Percentiles rank a stretch among this genome's conserved stretches.
phyloP scores from a whole-genome alignment of 2,888 invertebrate genomes.

The Ceramica pisi region DNA sequence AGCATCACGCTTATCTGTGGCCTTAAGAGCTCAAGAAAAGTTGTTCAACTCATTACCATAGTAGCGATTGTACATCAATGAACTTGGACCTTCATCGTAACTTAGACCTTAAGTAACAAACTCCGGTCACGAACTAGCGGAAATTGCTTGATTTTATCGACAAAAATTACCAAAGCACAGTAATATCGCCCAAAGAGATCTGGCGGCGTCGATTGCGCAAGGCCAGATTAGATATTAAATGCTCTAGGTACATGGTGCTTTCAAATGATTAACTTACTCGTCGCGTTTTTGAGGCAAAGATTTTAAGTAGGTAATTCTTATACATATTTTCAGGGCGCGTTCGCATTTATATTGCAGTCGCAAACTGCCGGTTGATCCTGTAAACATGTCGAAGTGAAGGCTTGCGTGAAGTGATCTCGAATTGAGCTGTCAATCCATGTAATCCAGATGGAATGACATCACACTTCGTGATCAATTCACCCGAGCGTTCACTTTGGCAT shows the following conservation, averaged over 20 bases:
- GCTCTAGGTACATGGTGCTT: constrained; percentile 4
- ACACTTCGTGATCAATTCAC: too few relatives aligned
- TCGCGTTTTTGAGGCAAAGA: not conserved
- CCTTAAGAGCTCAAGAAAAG: not conserved
- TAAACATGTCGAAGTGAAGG: too few relatives aligned
- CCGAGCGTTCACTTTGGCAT: too few relatives aligned
- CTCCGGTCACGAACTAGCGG: constrained; percentile 18
- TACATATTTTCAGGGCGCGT: too few relatives aligned
- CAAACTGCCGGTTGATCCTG: too few relatives aligned
- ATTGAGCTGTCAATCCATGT: too few relatives aligned
- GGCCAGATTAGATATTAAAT: constrained; percentile 21
- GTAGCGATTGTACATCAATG: not conserved
- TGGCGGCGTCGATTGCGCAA: constrained; percentile 21
- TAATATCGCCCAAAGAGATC: constrained; percentile 28
- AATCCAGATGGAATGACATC: too few relatives aligned
- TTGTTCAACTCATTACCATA: not conserved
- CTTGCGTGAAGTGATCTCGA: too few relatives aligned
- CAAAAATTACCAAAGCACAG: constrained; percentile 16
- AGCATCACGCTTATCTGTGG: too few relatives aligned
- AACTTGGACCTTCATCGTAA: not conserved
- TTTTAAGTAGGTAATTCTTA: too few relatives aligned
- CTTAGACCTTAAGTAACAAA: constrained; percentile 6
- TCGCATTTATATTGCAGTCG: too few relatives aligned
- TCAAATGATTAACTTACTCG: not conserved
- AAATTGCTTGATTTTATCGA: constrained; percentile 42